phyloP scores from a whole-genome alignment of 2,113 vertebrate genomes.

The Australoheros scitulus region DNA sequence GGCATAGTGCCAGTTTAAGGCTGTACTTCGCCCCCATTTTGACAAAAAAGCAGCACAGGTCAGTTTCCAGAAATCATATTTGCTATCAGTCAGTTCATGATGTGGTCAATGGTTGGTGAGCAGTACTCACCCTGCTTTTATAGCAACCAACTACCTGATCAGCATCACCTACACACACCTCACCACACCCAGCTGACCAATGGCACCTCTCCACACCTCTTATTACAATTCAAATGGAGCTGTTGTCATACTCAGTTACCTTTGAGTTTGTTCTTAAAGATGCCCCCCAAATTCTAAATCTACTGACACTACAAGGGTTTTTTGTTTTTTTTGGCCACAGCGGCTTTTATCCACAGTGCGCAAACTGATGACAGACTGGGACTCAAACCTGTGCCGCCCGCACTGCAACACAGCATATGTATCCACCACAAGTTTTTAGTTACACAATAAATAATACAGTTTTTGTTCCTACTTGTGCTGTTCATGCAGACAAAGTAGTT shows the following conservation, averaged over 20 bases:
- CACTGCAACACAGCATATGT: too few species aligned
- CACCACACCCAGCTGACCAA: neutral
- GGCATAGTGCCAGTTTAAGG: neutral
- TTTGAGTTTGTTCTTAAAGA: neutral
- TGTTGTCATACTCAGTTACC: neutral
- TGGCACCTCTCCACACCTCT: neutral
- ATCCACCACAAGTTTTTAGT: neutral
- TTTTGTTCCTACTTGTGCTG: neutral
- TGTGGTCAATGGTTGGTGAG: neutral
- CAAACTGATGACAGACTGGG: too few species aligned
- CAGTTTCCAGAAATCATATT: neutral
- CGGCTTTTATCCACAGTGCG: too few species aligned
- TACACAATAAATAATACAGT: neutral
- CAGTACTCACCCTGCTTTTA: conserved; percentile 1
- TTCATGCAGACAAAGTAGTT: neutral
- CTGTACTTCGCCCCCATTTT: conserved; percentile 13
- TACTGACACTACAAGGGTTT: neutral
- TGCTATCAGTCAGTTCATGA: neutral
- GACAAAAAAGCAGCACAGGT: neutral
- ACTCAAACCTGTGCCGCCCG: too few species aligned
- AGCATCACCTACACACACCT: conserved; percentile 2
- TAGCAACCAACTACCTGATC: neutral
- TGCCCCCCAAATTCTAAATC: neutral
- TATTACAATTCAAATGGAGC: neutral
- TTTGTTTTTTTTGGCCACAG: too few species aligned